Conservation (phyloP, 2,888 invertebrate genomes). For the Bombyx huttoni region DNA sequence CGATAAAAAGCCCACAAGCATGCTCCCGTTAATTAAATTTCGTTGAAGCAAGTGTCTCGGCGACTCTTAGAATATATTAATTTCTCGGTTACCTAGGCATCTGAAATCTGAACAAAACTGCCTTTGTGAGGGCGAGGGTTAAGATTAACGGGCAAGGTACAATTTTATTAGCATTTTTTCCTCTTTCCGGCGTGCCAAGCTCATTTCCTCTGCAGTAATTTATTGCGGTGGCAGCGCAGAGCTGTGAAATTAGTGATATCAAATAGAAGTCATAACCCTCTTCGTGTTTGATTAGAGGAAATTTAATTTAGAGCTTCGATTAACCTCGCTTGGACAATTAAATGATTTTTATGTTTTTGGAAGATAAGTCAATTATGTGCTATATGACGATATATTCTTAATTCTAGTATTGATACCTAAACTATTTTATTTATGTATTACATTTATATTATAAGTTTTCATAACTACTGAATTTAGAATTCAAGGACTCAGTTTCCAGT, state of each 20-base stretch:
- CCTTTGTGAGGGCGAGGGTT: conserved; percentile 35
- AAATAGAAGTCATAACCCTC: conserved; percentile 42
- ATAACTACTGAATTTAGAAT: no score
- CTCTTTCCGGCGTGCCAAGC: conserved; percentile 52
- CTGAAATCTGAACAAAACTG: conserved; percentile 46
- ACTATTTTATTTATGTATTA: no score
- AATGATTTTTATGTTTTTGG: no score
- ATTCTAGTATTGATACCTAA: no score
- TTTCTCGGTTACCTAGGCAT: conserved; percentile 20
- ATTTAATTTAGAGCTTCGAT: conserved; percentile 36
- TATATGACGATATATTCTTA: no score
- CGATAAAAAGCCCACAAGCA: conserved; percentile 20
- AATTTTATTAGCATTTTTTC: conserved; percentile 68
- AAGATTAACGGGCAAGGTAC: conserved; percentile 60
- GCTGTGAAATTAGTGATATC: conserved; percentile 56
- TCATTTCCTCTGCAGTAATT: conserved; percentile 62
- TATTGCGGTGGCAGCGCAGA: conserved; percentile 45
- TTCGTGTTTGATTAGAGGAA: conserved; percentile 32
- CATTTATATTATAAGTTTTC: no score
- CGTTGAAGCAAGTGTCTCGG: conserved; percentile 16
- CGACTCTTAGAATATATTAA: conserved; percentile 34
- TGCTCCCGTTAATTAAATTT: conserved; percentile 30
- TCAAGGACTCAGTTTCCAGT: no score
- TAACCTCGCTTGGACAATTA: conserved; percentile 11
- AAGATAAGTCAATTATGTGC: no score